Evolutionary conservation across 2,113 vertebrate species (phyloP), one percentile per base, ranked within the genome.

Genomic region (Microcebus murinus): DNA sequence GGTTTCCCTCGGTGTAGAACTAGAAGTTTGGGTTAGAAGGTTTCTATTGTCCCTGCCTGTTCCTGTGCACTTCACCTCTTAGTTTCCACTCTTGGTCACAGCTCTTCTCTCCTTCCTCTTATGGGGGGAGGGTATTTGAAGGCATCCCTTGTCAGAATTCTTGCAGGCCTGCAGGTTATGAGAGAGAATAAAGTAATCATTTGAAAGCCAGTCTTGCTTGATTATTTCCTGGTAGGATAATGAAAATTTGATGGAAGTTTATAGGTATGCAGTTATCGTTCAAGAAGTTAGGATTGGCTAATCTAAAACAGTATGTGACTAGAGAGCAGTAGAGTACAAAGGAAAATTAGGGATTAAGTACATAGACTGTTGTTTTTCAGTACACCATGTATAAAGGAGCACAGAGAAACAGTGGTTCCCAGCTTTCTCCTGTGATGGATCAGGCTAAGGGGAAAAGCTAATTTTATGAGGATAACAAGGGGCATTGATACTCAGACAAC

Each of bases 401-500:
- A n/a, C 59, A 87, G 68, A 82, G 29, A 59, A 59, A 27, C 50
- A 59, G 63, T 20, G 67, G 17, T 4, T 61, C 17, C 65, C 59
- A 20, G 39, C 73, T 39, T 77, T 83, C 48, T 71, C 71, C 50
- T 34, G 7, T 0, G 11, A 23, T 45, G 50, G 42, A 25, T 70
- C 48, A 48, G 81, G 25, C 77, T 8, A 36, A 59, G 87, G 73
- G 81, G 76, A 74, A 70, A 57, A 29, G 57, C 8, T 5, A 4
- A 2, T 50, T 39, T 85, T 68, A 34, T 29, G n/a, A 34, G 17
- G 20, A 9, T 70, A 48, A 4, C 21, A 8, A 21, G 14, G 52
- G 17, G 34, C 1, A 0, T 0, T 59, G 61, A 12, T 45, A 29
- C 36, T 65, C 10, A 2, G 48, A n/a, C 27, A 34, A 14, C 48